Conservation (phyloP, 92 coral and sea anemone species). For the Epizoanthus ramosus region DNA sequence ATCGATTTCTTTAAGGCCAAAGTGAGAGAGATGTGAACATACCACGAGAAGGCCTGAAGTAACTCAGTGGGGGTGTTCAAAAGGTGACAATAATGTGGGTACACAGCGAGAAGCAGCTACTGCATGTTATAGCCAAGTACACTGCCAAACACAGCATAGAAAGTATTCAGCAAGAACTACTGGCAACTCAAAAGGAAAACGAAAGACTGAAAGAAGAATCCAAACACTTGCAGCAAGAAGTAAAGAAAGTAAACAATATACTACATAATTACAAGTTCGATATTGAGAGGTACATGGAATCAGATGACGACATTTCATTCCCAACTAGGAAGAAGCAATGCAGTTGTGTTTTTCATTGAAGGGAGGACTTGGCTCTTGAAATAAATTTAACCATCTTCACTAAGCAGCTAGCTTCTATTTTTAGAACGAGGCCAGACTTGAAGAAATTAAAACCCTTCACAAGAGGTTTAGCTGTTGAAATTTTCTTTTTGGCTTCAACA, state of each 20-base stretch:
- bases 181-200: conserved; percentile 45
- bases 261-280: conserved; percentile 35
- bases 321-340: conserved; percentile 39
- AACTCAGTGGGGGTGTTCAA: too few relatives aligned
- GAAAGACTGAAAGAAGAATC: conserved; percentile 43
- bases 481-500: too few relatives aligned
- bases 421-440: conserved; percentile 45
- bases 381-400: conserved; percentile 13
- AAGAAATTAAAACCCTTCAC: conserved; percentile 46
- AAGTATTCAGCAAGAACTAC: conserved; percentile 26
- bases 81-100: too few relatives aligned
- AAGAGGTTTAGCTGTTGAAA: too few relatives aligned
- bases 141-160: conserved; percentile 46
- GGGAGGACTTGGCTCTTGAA: conserved; percentile 44
- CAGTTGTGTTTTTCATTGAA: conserved; percentile 45
- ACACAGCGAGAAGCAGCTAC: too few relatives aligned
- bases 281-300: conserved; percentile 46
- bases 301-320: too few relatives aligned
- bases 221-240: conserved; percentile 37
- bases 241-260: conserved; percentile 6
- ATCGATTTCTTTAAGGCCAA: not conserved
- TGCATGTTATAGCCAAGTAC: not conserved
- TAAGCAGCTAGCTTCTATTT: not conserved
- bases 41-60: too few relatives aligned
- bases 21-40: too few relatives aligned